phyloP scores from a whole-genome alignment of 2,888 invertebrate species.

The Ichneumon xanthorius region DNA sequence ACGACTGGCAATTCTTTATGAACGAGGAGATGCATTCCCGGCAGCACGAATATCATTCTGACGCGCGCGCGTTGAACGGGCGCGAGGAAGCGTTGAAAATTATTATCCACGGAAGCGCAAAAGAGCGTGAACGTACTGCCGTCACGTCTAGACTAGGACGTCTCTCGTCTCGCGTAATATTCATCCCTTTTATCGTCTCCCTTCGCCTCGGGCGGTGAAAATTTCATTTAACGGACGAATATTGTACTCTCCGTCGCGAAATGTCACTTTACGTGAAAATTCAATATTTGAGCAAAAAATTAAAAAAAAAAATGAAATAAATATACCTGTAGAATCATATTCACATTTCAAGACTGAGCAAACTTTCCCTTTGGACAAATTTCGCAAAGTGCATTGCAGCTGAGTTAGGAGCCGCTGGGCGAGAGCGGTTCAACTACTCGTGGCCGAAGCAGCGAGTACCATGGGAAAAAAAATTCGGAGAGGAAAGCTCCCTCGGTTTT shows the following conservation, averaged over 20 bases:
- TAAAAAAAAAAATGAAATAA: background rate
- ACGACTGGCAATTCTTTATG: constrained; percentile 24
- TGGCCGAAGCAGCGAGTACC: background rate
- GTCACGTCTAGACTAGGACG: constrained; percentile 19
- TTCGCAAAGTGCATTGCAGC: background rate
- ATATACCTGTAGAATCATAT: background rate
- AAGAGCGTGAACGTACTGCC: constrained; percentile 11
- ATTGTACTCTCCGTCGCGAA: background rate
- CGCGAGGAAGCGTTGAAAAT: constrained; percentile 31
- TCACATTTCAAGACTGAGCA: background rate
- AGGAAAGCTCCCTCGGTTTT: background rate
- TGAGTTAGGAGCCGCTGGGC: background rate
- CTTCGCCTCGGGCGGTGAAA: background rate
- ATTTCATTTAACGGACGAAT: constrained; percentile 28
- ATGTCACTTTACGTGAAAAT: background rate
- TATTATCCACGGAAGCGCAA: constrained; percentile 36
- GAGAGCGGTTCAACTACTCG: background rate
- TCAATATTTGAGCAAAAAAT: background rate
- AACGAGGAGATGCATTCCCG: constrained; percentile 22
- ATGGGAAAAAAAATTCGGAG: background rate
- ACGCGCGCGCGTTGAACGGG: background rate
- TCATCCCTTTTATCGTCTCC: constrained; percentile 20
- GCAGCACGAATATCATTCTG: constrained; percentile 13
- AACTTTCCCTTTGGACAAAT: background rate
- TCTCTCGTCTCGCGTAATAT: constrained; percentile 16